Percentiles rank a stretch among this genome's conserved stretches.
Conservation (phyloP, 2,113 vertebrate genomes). For the Tiliqua scincoides region DNA sequence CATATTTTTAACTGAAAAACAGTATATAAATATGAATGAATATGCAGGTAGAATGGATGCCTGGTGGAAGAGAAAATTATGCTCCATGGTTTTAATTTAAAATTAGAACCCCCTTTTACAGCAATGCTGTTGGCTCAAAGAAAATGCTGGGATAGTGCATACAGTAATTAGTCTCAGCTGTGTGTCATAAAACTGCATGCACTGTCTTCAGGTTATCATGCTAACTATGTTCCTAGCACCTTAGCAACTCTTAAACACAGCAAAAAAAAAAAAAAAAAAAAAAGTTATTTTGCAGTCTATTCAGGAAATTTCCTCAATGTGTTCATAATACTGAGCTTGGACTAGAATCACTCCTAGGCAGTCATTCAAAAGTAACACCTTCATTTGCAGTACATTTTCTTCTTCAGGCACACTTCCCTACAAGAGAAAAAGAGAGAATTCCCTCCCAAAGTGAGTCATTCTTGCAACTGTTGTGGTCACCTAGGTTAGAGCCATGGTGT, state of each 20-base stretch:
- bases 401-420: background rate
- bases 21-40: too few species aligned
- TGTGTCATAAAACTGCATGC: background rate
- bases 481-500: background rate
- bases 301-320: background rate
- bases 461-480: background rate
- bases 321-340: background rate
- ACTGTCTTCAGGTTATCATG: background rate
- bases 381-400: background rate
- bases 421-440: background rate
- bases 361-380: background rate
- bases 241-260: background rate
- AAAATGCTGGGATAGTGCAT: slow-evolving; percentile 5
- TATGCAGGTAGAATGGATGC: background rate
- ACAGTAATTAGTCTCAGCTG: background rate
- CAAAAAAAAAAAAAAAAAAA: background rate
- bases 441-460: background rate
- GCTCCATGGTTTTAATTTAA: background rate
- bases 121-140: background rate
- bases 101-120: background rate
- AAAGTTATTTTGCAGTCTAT: background rate
- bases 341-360: background rate
- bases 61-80: background rate
- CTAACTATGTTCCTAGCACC: background rate
- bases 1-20: too few species aligned